Evolutionary conservation across 2,113 vertebrate species (phyloP), one percentile per base, ranked within the genome.

Genomic region (Stigmatopora argus): DNA sequence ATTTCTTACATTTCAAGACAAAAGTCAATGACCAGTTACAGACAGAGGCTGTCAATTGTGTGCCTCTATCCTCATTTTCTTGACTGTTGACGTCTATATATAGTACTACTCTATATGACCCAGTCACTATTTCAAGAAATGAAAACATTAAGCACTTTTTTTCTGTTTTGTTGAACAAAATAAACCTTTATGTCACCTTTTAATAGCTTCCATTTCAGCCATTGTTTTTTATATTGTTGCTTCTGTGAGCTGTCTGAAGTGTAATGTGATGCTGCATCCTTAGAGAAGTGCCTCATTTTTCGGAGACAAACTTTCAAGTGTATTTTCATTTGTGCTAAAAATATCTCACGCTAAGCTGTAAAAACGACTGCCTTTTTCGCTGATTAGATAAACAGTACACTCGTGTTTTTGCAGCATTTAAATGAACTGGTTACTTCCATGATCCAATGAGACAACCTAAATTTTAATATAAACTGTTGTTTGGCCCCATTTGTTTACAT

Each of bases 281-380:
- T 70, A 72, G 64, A 75, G n/a, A 86, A 79, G 78, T 84, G 83
- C 78, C 81, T 87, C 67, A 41, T 58, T 14, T 23, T 41, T 51
- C 64, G 66, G 11, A 66, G 46, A 74, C 38, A 9, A 55, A 68
- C 61, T 62, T 86, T 83, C 34, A 75, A 69, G 70, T 49, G 0
- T 62, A 4, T 53, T 72, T 57, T 65, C 8, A 19, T 72, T 70
- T 57, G 34, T 77, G 38, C 65, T 38, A n/a, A 21, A 62, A 31
- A 34, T 38, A 45, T 67, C 31, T 45, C 51, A 38, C 31, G 19
- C 38, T 23, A 18, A 8, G 57, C 2, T 51, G 31, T 52, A 21
- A 18, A 18, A 14, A 45, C n/a, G 19, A 38, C n/a, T 44, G 38
- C n/a, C 35, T n/a, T 23, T 19, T 5, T 14, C 2, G 21, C 53